These are phyloP conservation scores for Falco concolor DNA, from an alignment of 2,797 vertebrate species.

Conservation along the genomic window DNA sequence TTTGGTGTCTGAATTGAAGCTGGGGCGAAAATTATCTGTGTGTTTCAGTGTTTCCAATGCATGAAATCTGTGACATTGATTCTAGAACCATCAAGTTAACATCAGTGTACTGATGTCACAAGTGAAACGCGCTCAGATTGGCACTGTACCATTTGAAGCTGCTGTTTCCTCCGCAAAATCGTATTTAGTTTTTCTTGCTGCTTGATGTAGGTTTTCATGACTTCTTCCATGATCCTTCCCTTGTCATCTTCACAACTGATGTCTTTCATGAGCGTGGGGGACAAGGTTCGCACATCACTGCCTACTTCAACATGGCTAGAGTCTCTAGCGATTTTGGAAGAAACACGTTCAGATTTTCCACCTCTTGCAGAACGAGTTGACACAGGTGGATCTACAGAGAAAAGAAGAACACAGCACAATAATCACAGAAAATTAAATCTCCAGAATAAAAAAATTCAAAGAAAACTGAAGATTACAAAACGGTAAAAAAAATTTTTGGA, in stretches of 20 bases:
- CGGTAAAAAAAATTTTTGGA: not conserved
- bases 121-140: not conserved
- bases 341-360: slow-evolving; percentile 74
- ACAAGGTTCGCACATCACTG: slow-evolving; percentile 58
- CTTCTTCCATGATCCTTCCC: slow-evolving; percentile 93
- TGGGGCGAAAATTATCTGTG: not conserved
- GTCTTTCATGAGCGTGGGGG: slow-evolving; percentile 75
- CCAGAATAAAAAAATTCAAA: not conserved
- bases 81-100: not conserved
- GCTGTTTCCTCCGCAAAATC: slow-evolving; percentile 91
- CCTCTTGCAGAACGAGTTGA: slow-evolving; percentile 72
- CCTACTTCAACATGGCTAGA: slow-evolving; percentile 63
- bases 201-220: slow-evolving; percentile 92
- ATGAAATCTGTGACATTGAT: not conserved
- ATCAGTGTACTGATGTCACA: not conserved
- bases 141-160: slow-evolving; percentile 89
- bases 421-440: not conserved
- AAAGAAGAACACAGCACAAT: not conserved
- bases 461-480: not conserved
- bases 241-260: slow-evolving; percentile 88
- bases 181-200: slow-evolving; percentile 93
- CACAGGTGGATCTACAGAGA: slow-evolving; percentile 54
- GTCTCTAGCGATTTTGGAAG: slow-evolving; percentile 76
- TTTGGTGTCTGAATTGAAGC: not conserved
- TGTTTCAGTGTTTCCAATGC: not conserved